Base-by-base conservation (phyloP, 2,888 invertebrate species). In the Eristalinus sepulchralis region DNA sequence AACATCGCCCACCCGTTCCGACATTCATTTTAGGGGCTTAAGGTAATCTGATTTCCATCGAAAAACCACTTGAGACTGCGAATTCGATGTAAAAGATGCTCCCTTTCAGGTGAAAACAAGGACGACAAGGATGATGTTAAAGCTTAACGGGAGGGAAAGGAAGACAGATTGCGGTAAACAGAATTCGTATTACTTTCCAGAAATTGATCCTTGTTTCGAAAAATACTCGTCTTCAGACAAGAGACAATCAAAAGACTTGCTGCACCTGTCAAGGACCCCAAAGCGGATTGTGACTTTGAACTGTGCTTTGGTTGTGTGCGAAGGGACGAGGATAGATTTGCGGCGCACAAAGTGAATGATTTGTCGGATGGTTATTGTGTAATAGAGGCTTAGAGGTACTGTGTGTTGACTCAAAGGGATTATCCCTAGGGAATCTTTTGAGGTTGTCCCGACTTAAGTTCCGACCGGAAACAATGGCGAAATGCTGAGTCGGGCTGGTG, bases 251-350 rank as follows among this genome's bases (percentile, higher is more conserved):
- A 5, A 47, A n/a, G 47, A 8, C 47, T 17, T 47, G 47, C 47
- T 47, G 47, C 47, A 47, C 47, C 24, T 66, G 53, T 22, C 27
- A 66, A 47, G 66, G 66, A 66, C 53, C 22, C 47, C 6, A 53
- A 66, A 66, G 24, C 66, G n/a, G 66, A 66, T 66, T 66, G 17
- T n/a, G 31, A 47, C 47, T 66, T 66, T 47, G 47, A 47, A 47
- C 47, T 47, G 17, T 47, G 47, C 47, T 8, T 8, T 4, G 17
- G 47, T 47, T 8, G 47, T 6, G n/a, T n/a, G 17, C 0, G 47
- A 2, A 39, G n/a, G 39, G 36, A 5, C 0, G 47, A n/a, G 22
- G 24, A 47, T 5, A 6, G 39, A 17, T n/a, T 39, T n/a, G 53
- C n/a, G 39, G 66, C 47, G 47, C 47, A 47, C 47, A 47, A 66